Conservation (phyloP, 2,797 vertebrate genomes). For the Lycodopsis pacificus region DNA sequence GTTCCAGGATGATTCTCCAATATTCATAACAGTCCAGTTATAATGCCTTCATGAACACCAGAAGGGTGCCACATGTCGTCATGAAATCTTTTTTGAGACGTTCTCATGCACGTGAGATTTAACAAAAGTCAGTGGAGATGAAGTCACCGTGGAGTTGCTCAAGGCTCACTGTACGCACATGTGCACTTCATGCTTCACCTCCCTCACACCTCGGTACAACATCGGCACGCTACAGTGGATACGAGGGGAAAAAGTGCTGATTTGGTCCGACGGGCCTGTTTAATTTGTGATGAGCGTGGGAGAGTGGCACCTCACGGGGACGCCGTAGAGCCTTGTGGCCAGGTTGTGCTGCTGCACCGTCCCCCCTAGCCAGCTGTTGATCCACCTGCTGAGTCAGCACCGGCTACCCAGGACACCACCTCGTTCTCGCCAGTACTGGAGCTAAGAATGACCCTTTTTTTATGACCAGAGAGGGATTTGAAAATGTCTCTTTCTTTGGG, state of each 20-base stretch:
- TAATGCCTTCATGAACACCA: neutral
- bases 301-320: slow-evolving; percentile 58
- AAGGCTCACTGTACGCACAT: slow-evolving; percentile 43
- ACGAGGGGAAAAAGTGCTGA: slow-evolving; percentile 65
- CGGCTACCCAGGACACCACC: slow-evolving; percentile 27
- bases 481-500: slow-evolving; percentile 4
- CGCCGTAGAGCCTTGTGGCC: slow-evolving; percentile 60
- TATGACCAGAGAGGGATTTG: neutral
- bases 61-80: neutral
- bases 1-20: neutral
- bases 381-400: slow-evolving; percentile 69
- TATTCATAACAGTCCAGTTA: neutral
- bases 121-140: slow-evolving; percentile 21
- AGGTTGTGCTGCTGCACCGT: slow-evolving; percentile 53
- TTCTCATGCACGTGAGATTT: slow-evolving; percentile 17
- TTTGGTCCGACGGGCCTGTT: slow-evolving; percentile 68
- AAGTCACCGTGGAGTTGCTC: slow-evolving; percentile 43
- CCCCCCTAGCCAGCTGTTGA: slow-evolving; percentile 61
- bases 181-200: slow-evolving; percentile 65
- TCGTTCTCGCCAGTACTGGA: slow-evolving; percentile 18
- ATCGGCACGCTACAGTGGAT: slow-evolving; percentile 58
- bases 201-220: slow-evolving; percentile 44
- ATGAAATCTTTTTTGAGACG: slow-evolving; percentile 13
- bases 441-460: slow-evolving; percentile 25
- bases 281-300: slow-evolving; percentile 78